Evolutionary conservation across 2,888 invertebrate species (phyloP).

Genomic region (Loripinus fragilis): DNA sequence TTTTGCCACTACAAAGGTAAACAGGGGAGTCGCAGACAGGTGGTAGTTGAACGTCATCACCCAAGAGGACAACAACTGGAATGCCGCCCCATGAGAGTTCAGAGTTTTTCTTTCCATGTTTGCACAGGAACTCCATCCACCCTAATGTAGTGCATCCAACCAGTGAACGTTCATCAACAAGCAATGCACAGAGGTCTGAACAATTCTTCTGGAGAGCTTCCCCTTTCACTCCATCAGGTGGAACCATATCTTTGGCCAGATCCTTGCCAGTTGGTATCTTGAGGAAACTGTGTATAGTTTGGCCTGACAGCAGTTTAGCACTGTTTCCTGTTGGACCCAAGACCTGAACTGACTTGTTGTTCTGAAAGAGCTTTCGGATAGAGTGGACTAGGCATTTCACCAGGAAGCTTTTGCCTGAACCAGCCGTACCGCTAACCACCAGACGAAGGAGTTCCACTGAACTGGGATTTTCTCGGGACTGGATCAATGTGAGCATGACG

Average conservation of each 20-base stretch:
- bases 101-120: conserved; percentile 9
- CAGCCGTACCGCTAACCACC: conserved; percentile 56
- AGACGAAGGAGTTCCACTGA: too few species aligned
- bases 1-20: conserved; percentile 17
- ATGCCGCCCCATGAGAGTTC: conserved; percentile 48
- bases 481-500: too few species aligned
- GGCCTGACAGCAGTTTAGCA: conserved; percentile 59
- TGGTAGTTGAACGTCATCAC: conserved; percentile 62
- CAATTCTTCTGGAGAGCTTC: conserved; percentile 50
- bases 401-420: conserved; percentile 53
- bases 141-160: conserved; percentile 1
- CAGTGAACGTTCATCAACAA: conserved; percentile 62
- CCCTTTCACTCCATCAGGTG: conserved; percentile 53
- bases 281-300: conserved; percentile 58
- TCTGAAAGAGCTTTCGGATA: conserved; percentile 37
- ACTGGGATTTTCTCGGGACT: too few species aligned
- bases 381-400: conserved; percentile 57
- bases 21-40: conserved; percentile 59
- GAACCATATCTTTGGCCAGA: conserved; percentile 40
- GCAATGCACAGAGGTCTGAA: conserved; percentile 37
- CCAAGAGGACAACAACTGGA: conserved; percentile 62
- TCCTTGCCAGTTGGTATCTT: conserved; percentile 49
- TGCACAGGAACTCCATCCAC: conserved; percentile 4
- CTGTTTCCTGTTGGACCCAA: conserved; percentile 62
- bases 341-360: conserved; percentile 55